Evolutionary conservation across 2,113 vertebrate species (phyloP), one percentile per base, ranked within the genome.

Genomic region (Tapirus terrestris): DNA sequence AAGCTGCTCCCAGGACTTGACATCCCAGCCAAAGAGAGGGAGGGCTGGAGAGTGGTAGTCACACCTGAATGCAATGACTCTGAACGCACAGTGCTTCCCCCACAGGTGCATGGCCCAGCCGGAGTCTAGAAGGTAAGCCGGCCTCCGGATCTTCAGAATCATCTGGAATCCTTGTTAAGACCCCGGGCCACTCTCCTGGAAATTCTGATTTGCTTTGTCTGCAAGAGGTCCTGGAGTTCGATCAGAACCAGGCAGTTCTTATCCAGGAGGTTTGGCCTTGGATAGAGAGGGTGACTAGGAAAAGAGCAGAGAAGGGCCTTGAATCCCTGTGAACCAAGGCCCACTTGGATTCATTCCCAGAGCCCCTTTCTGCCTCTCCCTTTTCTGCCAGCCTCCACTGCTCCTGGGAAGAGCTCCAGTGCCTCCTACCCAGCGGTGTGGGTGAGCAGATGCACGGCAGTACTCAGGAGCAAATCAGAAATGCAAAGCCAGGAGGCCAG

Each of bases 21-120:
- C 21, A 25, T 25, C 29, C n/a, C n/a, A 5, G n/a, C 0, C 51
- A 0, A 33, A 75, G 43, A 56, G 27, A 12, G 2, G 25, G 23
- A 63, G 18, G 17, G 45, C 20, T 8, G 4, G 10, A 14, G 0
- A 3, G 20, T 29, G 6, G 0, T 36, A 23, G 31, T 29, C 33
- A 2, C 31, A 58, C 51, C 21, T 8, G 21, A 6, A 12, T 43
- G 20, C 21, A 48, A 7, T 51, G 39, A 53, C 33, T 31, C n/a
- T 8, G 1, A 12, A 27, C 12, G 27, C 13, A 51, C 27, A 43
- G 27, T 8, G 20, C 27, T 16, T 53, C 27, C 43, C 31, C 25
- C 48, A 33, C 14, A 85, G 68, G 17, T 61, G 23, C 36, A 21
- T 21, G 16, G 11, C 51, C 31, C 31, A 29, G 21, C 0, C 36